Percentiles rank a stretch among this genome's conserved stretches.
Conservation (phyloP, 2,113 vertebrate genomes). For the Paratilapia polleni region DNA sequence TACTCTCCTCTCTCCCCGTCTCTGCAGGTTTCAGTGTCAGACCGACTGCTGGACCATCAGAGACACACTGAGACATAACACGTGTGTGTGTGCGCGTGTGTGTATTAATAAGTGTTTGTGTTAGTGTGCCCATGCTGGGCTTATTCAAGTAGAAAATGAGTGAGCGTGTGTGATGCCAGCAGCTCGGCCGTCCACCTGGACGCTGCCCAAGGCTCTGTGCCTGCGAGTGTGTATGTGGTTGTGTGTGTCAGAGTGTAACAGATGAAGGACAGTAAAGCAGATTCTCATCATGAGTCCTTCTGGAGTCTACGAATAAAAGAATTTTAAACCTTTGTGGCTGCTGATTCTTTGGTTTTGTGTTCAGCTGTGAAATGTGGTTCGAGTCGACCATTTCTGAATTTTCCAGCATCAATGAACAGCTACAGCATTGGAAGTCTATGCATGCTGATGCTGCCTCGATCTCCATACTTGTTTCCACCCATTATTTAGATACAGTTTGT, state of each 20-base stretch:
- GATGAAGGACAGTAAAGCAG: slow-evolving; percentile 40
- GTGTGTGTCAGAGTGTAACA: slow-evolving; percentile 10
- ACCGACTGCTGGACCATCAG: slow-evolving; percentile 28
- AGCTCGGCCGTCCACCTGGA: slow-evolving; percentile 72
- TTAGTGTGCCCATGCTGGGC: slow-evolving; percentile 58
- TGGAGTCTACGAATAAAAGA: background rate
- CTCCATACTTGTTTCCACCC: background rate
- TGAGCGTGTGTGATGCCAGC: slow-evolving; percentile 60
- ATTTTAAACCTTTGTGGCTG: background rate
- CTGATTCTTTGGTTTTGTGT: background rate
- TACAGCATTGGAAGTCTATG: background rate
- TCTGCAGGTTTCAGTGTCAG: slow-evolving; percentile 46
- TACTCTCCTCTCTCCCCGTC: background rate
- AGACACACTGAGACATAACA: slow-evolving; percentile 36
- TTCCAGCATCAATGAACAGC: slow-evolving; percentile 10
- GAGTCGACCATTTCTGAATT: background rate
- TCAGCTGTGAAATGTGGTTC: background rate
- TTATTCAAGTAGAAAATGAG: slow-evolving; percentile 74
- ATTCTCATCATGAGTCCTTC: slow-evolving; percentile 13
- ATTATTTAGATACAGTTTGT: background rate
- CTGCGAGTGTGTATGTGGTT: background rate
- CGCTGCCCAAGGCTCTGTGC: slow-evolving; percentile 51
- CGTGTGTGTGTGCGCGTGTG: slow-evolving; percentile 16
- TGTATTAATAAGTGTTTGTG: slow-evolving; percentile 36
- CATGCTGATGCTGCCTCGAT: background rate